Percentiles rank a stretch among this genome's conserved stretches.
These are phyloP conservation scores for Pseudochirops corinnae DNA, from an alignment of 2,797 vertebrate species.

Conservation along the genomic window DNA sequence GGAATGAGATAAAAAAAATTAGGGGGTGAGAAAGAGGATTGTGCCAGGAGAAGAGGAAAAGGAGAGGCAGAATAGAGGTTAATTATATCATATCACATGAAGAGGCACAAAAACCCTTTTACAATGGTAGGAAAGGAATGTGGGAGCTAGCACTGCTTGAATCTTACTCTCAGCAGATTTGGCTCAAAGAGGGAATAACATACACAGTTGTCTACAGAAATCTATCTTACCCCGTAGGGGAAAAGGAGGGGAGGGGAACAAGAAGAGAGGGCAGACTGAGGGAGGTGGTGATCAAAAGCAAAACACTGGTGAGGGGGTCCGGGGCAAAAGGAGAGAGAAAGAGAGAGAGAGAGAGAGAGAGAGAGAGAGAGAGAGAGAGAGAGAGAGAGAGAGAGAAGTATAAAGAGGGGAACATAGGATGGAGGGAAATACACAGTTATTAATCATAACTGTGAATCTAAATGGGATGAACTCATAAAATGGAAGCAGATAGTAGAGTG, in stretches of 20 bases:
- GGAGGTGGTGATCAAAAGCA: background rate
- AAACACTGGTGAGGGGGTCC: background rate
- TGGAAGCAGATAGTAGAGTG: background rate
- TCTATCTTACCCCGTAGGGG: background rate
- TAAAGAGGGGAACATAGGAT: background rate
- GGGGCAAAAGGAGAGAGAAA: background rate
- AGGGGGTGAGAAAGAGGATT: background rate
- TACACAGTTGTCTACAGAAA: background rate
- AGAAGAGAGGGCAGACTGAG: slow-evolving; percentile 18
- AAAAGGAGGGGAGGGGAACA: background rate
- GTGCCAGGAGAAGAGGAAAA: background rate
- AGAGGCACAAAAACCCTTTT: background rate
- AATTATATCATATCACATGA: background rate
- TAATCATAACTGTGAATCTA: background rate
- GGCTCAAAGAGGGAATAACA: background rate
- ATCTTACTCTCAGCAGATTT: background rate
- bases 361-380: background rate
- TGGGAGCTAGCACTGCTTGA: background rate
- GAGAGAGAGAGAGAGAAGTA: slow-evolving; percentile 7
- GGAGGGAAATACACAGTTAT: background rate
- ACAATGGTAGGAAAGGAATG: background rate
- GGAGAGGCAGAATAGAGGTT: background rate
- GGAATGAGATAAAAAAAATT: background rate
- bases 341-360: background rate
- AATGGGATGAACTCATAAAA: background rate